A percentile compares a stretch with the other conserved stretches of the same genome.
These are phyloP conservation scores for Lutraria lutraria DNA, from an alignment of 2,888 invertebrate species.

Conservation along the genomic window DNA sequence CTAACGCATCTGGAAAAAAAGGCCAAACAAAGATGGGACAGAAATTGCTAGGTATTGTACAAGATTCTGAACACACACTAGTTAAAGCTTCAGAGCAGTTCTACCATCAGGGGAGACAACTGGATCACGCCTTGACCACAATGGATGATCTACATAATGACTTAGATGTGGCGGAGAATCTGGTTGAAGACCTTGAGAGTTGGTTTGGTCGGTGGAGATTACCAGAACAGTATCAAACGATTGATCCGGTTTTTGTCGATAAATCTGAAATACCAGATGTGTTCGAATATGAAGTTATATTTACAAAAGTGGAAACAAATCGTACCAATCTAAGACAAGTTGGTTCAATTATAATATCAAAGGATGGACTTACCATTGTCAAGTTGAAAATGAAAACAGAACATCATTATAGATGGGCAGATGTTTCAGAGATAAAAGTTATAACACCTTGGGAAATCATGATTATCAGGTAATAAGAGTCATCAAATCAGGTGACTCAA, in stretches of 20 bases:
- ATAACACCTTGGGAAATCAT: constrained; percentile 76
- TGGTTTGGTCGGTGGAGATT: constrained; percentile 80
- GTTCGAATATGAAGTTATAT: constrained; percentile 74
- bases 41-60: constrained; percentile 75
- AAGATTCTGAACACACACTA: constrained; percentile 79
- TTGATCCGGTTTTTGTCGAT: constrained; percentile 73
- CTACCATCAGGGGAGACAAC: constrained; percentile 76
- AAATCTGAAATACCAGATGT: constrained; percentile 74
- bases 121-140: constrained; percentile 69
- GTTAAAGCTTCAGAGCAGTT: constrained; percentile 74
- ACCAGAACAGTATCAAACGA: constrained; percentile 65
- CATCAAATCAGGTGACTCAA: too few relatives aligned
- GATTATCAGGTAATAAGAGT: constrained; percentile 58
- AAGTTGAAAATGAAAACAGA: constrained; percentile 69
- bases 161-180: constrained; percentile 76
- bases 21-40: constrained; percentile 71
- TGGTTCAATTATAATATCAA: constrained; percentile 69
- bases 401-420: constrained; percentile 72
- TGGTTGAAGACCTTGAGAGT: constrained; percentile 76
- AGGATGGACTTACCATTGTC: constrained; percentile 73
- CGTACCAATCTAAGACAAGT: constrained; percentile 61
- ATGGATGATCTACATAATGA: constrained; percentile 81
- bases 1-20: not conserved
- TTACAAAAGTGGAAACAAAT: constrained; percentile 65
- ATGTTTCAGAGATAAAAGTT: constrained; percentile 75